These are phyloP conservation scores for Daptonema setosum DNA, from an alignment of 2,888 invertebrate genomes.

Conservation along the genomic window DNA sequence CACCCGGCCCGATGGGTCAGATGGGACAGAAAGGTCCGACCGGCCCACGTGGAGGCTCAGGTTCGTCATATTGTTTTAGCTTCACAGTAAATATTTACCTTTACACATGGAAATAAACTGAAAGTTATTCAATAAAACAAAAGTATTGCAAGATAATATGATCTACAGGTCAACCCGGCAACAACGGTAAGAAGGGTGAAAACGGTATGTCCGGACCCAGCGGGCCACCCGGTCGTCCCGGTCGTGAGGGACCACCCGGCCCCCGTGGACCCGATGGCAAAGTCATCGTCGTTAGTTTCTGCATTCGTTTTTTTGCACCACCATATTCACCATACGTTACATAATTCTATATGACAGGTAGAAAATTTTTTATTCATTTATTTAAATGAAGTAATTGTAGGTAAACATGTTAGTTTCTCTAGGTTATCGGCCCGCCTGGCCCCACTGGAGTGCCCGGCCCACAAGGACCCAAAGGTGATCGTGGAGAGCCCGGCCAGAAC, in stretches of 20 bases:
- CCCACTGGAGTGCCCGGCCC: conserved; percentile 1
- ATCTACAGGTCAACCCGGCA: conserved; percentile 22
- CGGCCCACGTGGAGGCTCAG: conserved; percentile 20
- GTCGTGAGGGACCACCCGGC: conserved; percentile 5
- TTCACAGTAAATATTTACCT: too few relatives aligned
- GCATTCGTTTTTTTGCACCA: too few relatives aligned
- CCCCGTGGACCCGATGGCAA: conserved; percentile 15
- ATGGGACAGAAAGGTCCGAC: conserved; percentile 11
- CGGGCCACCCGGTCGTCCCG: conserved; percentile 5
- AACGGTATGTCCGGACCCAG: conserved; percentile 4
- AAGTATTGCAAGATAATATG: too few relatives aligned
- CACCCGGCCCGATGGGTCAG: conserved; percentile 15
- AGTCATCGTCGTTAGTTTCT: not conserved
- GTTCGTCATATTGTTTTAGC: too few relatives aligned
- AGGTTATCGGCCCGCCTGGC: not conserved
- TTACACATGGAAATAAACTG: too few relatives aligned
- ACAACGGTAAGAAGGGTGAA: conserved; percentile 16
- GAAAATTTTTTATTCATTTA: too few relatives aligned
- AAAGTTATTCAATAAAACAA: too few relatives aligned
- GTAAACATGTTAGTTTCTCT: too few relatives aligned
- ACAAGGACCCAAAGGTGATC: not conserved
- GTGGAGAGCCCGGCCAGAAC: not conserved
- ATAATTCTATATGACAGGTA: too few relatives aligned
- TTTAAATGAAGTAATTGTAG: too few relatives aligned
- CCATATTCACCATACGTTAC: too few relatives aligned